A percentile compares a stretch with the other conserved stretches of the same genome.
Conservation (phyloP, 2,113 vertebrate species). For the Tragulus kanchil region DNA sequence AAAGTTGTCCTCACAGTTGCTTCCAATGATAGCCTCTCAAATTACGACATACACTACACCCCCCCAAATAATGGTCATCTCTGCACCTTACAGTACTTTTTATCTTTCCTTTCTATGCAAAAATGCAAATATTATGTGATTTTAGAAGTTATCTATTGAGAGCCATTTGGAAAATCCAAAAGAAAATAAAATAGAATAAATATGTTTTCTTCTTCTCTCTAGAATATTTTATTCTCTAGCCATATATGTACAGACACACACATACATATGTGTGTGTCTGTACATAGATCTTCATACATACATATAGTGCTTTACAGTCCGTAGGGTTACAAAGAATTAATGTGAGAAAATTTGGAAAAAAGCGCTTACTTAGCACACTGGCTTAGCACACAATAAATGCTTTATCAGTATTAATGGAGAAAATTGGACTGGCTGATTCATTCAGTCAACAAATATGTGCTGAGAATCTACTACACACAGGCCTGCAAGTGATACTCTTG, state of each 20-base stretch:
- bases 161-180: constrained; percentile 15
- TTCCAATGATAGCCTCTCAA: background rate
- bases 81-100: background rate
- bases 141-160: background rate
- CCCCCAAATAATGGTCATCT: background rate
- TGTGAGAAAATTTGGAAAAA: no score
- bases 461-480: background rate
- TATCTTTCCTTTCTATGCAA: constrained; percentile 8
- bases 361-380: background rate
- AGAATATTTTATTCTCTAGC: background rate
- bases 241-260: background rate
- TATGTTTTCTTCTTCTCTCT: background rate
- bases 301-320: no score
- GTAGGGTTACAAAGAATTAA: no score
- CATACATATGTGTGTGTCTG: background rate
- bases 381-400: background rate
- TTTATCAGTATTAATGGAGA: background rate
- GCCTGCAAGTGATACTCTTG: background rate
- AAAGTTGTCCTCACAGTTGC: background rate
- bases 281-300: background rate
- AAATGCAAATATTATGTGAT: background rate
- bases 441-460: background rate
- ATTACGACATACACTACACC: background rate
- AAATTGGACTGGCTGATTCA: background rate
- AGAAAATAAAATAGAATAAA: background rate